Percentiles rank a stretch among this genome's conserved stretches.
Conservation (phyloP, 64 coral and sea anemone genomes). For the Actinia tenebrosa region DNA sequence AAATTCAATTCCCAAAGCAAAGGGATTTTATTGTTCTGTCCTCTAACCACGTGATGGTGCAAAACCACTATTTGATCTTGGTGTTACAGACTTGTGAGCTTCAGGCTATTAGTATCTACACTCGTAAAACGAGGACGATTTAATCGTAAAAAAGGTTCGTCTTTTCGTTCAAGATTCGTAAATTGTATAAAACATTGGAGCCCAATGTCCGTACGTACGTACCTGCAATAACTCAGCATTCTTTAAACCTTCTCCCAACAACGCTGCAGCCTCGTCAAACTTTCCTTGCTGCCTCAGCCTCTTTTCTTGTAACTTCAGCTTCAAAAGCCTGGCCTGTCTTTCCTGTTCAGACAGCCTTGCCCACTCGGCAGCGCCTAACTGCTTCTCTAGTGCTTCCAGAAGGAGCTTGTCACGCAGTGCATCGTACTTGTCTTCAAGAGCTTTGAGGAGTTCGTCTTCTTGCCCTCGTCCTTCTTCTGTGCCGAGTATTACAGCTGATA, state of each 20-base stretch:
- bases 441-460: conserved; percentile 90
- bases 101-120: too few relatives aligned
- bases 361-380: conserved; percentile 81
- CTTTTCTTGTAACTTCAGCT: conserved; percentile 83
- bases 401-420: conserved; percentile 70
- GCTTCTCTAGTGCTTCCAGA: conserved; percentile 70
- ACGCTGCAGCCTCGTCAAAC: conserved; percentile 82
- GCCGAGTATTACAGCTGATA: conserved; percentile 89
- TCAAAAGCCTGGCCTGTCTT: conserved; percentile 64
- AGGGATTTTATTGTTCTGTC: too few relatives aligned
- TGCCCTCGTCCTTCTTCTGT: conserved; percentile 71
- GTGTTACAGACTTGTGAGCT: too few relatives aligned
- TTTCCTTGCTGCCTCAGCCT: conserved; percentile 82
- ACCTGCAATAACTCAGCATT: conserved; percentile 74
- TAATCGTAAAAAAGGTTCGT: too few relatives aligned
- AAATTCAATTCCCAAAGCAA: too few relatives aligned
- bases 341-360: conserved; percentile 68
- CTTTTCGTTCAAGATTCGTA: too few relatives aligned
- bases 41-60: too few relatives aligned
- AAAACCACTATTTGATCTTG: too few relatives aligned
- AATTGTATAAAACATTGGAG: too few relatives aligned
- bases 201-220: not conserved
- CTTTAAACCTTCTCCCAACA: conserved; percentile 85
- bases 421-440: conserved; percentile 92
- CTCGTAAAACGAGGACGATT: too few relatives aligned